These are phyloP conservation scores for Rhinoraja longicauda DNA, from an alignment of 2,797 vertebrate genomes.

Conservation along the genomic window DNA sequence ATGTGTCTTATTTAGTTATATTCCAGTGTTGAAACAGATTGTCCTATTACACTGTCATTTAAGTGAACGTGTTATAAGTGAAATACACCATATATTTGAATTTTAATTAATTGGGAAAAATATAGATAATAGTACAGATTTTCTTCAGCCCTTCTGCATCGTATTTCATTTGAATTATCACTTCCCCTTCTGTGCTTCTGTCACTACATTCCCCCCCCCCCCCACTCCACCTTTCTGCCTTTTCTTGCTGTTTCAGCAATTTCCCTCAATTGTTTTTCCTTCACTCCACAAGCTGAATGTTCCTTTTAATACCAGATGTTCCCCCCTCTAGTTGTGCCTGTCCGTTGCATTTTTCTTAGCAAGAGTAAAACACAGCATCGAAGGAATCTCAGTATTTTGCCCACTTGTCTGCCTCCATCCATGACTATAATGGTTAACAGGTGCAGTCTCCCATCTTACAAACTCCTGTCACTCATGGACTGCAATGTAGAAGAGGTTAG, in stretches of 20 bases:
- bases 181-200: not conserved
- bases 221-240: too few species aligned
- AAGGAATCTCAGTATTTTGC: not conserved
- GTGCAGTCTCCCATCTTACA: not conserved
- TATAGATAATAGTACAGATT: not conserved
- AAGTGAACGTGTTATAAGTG: not conserved
- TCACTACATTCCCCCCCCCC: too few species aligned
- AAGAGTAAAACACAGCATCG: not conserved
- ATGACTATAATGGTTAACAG: not conserved
- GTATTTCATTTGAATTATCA: not conserved
- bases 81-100: not conserved
- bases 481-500: not conserved
- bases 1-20: not conserved
- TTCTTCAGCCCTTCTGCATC: not conserved
- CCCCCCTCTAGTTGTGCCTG: not conserved
- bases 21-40: not conserved
- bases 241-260: not conserved
- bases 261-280: not conserved
- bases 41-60: not conserved
- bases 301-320: not conserved
- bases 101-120: slow-evolving; percentile 1
- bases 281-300: not conserved
- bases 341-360: not conserved
- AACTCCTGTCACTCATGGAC: not conserved
- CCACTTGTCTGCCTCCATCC: not conserved